Conservation (phyloP, 30 jellyfish, hydroid and myxozoan species). For the Cassiopea xamachana region DNA sequence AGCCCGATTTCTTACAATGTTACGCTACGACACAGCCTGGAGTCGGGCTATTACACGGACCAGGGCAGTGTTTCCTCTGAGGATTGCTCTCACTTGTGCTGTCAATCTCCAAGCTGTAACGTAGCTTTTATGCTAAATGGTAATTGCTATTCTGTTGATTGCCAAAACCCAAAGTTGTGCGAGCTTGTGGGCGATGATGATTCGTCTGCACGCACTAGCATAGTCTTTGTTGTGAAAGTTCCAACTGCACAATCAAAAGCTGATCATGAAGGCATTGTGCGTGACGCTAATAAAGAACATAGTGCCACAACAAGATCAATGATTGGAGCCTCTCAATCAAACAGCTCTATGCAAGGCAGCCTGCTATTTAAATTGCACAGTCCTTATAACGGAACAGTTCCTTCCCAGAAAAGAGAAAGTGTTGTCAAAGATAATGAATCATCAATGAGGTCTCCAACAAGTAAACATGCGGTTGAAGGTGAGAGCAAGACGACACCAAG, state of each 20-base stretch:
- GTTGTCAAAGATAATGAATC: not conserved
- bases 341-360: not conserved
- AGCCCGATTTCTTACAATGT: constrained; percentile 99
- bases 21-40: constrained; percentile 99
- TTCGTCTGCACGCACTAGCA: constrained; percentile 62
- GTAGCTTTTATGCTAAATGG: constrained; percentile 98
- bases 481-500: constrained; percentile 6
- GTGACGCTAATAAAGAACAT: not conserved
- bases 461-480: not conserved
- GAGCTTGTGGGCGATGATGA: constrained; percentile 64
- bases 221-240: constrained; percentile 47
- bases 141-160: constrained; percentile 86
- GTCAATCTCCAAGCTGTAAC: constrained; percentile 91
- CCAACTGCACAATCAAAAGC: not conserved
- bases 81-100: constrained; percentile 89
- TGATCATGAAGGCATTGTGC: not conserved
- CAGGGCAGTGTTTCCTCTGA: constrained; percentile 89
- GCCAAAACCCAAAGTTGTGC: constrained; percentile 78
- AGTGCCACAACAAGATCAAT: not conserved
- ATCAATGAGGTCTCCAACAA: not conserved
- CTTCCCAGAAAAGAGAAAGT: not conserved
- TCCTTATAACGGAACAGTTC: not conserved
- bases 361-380: not conserved
- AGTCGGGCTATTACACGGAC: constrained; percentile 98
- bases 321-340: not conserved